A percentile compares a stretch with the other conserved stretches of the same genome.
These are phyloP conservation scores for Streblospio benedicti DNA, from an alignment of 1,140 invertebrate species.

Conservation along the genomic window DNA sequence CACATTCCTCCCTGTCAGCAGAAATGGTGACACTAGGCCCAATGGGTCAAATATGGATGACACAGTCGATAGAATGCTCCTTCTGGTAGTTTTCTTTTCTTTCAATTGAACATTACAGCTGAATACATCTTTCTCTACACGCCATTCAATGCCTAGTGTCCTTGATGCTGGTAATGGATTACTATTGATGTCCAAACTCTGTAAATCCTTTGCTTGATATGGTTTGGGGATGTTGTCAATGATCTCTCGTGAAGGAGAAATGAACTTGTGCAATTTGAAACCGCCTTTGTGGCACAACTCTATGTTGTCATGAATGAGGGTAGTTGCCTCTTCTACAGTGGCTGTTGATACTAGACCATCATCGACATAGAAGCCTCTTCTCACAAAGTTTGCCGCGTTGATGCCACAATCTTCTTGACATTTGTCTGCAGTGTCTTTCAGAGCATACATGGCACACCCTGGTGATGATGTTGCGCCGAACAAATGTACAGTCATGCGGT, in stretches of 20 bases:
- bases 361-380: slow-evolving; percentile 5
- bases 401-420: background rate
- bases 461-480: slow-evolving; percentile 18
- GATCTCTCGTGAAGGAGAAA: background rate
- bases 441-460: slow-evolving; percentile 16
- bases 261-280: background rate
- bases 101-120: slow-evolving; percentile 1
- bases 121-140: background rate
- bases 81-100: background rate
- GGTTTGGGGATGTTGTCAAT: background rate
- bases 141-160: slow-evolving; percentile 4
- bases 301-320: background rate
- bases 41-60: slow-evolving; percentile 24
- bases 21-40: slow-evolving; percentile 14
- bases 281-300: background rate
- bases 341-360: background rate
- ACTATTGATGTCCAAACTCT: background rate
- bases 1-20: slow-evolving; percentile 9
- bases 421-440: no score
- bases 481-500: slow-evolving; percentile 7
- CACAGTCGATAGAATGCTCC: slow-evolving; percentile 9
- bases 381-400: background rate
- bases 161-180: slow-evolving; percentile 8
- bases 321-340: background rate
- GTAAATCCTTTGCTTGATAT: background rate